These are phyloP conservation scores for Drosophila robusta DNA, from an alignment of 2,888 invertebrate species.

Conservation along the genomic window DNA sequence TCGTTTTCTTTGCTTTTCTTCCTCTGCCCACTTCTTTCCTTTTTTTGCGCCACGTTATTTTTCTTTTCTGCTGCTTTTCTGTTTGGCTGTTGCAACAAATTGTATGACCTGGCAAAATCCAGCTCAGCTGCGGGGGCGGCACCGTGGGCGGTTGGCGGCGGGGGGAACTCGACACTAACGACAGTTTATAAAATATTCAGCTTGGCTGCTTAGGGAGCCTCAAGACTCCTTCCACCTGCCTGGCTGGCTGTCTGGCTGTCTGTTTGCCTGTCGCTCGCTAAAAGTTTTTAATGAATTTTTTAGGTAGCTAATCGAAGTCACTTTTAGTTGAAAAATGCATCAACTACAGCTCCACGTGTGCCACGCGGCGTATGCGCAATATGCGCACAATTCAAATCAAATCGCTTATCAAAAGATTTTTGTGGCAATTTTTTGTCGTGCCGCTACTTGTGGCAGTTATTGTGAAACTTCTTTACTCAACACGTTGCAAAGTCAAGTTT, in stretches of 20 bases:
- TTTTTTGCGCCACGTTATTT: slow-evolving; percentile 46
- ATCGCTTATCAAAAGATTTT: neutral
- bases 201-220: slow-evolving; percentile 47
- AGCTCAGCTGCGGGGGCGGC: slow-evolving; percentile 7
- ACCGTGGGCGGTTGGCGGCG: too few relatives aligned
- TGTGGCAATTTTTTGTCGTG: neutral
- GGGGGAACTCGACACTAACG: slow-evolving; percentile 58
- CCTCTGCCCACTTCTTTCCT: slow-evolving; percentile 17
- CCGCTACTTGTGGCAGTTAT: neutral
- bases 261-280: slow-evolving; percentile 50
- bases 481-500: too few relatives aligned
- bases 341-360: slow-evolving; percentile 49
- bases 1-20: slow-evolving; percentile 2
- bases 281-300: slow-evolving; percentile 80
- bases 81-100: slow-evolving; percentile 66
- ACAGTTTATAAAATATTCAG: slow-evolving; percentile 78
- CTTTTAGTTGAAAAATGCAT: slow-evolving; percentile 71
- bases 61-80: slow-evolving; percentile 21
- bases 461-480: too few relatives aligned
- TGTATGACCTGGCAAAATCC: slow-evolving; percentile 59
- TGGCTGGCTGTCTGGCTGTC: slow-evolving; percentile 10
- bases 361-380: slow-evolving; percentile 56
- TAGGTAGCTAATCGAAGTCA: slow-evolving; percentile 77
- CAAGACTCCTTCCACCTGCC: slow-evolving; percentile 3
- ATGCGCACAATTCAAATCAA: slow-evolving; percentile 2